Conservation (phyloP, 1,140 invertebrate species). For the Nasonia giraulti region DNA sequence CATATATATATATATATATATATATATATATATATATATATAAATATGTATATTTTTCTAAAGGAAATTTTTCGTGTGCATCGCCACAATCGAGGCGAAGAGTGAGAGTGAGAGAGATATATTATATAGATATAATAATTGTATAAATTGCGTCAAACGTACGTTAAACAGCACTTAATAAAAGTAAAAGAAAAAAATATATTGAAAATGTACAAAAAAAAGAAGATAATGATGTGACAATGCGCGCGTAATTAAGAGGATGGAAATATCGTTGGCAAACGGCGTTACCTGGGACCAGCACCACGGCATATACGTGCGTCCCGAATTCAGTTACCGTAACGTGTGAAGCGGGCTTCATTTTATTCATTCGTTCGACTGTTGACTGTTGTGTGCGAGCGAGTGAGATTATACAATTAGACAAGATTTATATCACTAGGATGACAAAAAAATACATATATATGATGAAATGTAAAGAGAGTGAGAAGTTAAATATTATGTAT, state of each 20-base stretch:
- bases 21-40: constrained; percentile 23
- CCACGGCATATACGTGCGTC: constrained; percentile 15
- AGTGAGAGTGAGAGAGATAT: constrained; percentile 3
- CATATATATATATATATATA: background rate
- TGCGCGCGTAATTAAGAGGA: background rate
- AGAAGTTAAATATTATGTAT: constrained; percentile 41
- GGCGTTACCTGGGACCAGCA: constrained; percentile 54
- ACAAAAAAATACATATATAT: constrained; percentile 20
- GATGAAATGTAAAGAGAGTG: constrained; percentile 3
- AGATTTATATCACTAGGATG: constrained; percentile 35
- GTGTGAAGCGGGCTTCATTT: constrained; percentile 69
- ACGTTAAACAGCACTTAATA: constrained; percentile 28
- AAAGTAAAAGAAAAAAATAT: constrained; percentile 20
- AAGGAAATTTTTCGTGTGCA: constrained; percentile 24
- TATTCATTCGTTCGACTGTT: constrained; percentile 63
- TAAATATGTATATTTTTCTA: constrained; percentile 47
- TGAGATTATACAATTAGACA: constrained; percentile 46
- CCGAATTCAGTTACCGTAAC: constrained; percentile 61
- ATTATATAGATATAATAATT: constrained; percentile 34
- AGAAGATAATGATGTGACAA: background rate
- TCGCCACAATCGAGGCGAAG: background rate
- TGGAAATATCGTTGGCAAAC: constrained; percentile 41
- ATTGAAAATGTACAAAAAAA: constrained; percentile 34
- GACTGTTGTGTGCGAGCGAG: constrained; percentile 57
- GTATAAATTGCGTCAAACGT: constrained; percentile 48